These are phyloP conservation scores for Agrypnus murinus DNA, from an alignment of 2,888 invertebrate genomes.

Conservation along the genomic window DNA sequence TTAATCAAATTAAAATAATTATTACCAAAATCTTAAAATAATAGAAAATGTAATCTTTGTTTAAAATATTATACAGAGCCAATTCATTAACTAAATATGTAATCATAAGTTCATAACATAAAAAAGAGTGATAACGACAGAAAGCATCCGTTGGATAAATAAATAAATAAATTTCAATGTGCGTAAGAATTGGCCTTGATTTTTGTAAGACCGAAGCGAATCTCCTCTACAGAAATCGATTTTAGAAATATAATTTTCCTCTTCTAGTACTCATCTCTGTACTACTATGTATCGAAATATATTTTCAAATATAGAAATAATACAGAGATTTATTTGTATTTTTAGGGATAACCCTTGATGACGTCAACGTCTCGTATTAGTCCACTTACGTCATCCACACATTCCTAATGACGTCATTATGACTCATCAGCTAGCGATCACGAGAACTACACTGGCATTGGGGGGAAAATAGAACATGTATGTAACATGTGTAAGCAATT, in stretches of 20 bases:
- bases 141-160: slow-evolving; percentile 13
- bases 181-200: slow-evolving; percentile 32
- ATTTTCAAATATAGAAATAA: neutral
- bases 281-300: neutral
- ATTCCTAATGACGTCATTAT: slow-evolving; percentile 65
- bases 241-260: too few relatives aligned
- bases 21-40: too few relatives aligned
- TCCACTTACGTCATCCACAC: slow-evolving; percentile 64
- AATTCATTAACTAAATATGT: too few relatives aligned
- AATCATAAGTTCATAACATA: too few relatives aligned
- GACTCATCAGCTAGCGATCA: slow-evolving; percentile 59
- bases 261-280: neutral
- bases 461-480: neutral
- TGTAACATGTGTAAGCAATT: too few relatives aligned
- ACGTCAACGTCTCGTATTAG: slow-evolving; percentile 64
- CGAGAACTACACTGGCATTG: slow-evolving; percentile 60
- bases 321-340: neutral
- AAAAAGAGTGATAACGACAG: slow-evolving; percentile 11
- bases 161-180: slow-evolving; percentile 13
- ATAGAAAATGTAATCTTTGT: too few relatives aligned
- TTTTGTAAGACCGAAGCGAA: slow-evolving; percentile 9
- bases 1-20: too few relatives aligned
- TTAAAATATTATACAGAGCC: too few relatives aligned
- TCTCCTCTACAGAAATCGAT: slow-evolving; percentile 4
- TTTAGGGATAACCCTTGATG: slow-evolving; percentile 53